Evolutionary conservation across 1,140 invertebrate genomes (phyloP).

Genomic region (Dreissena polymorpha): DNA sequence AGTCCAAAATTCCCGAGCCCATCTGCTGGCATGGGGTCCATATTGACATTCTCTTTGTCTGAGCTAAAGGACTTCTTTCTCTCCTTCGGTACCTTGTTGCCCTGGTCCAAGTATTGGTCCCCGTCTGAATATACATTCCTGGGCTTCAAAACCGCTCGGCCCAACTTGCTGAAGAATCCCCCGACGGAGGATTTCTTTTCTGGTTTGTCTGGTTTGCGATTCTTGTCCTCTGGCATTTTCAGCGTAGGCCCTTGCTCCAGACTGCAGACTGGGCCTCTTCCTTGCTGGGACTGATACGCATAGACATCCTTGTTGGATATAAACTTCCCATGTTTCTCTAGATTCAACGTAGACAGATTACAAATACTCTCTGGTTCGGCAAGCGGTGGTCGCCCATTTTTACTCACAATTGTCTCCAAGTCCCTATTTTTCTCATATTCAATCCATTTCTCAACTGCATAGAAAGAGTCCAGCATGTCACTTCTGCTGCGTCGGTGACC

Average conservation of each 20-base stretch:
- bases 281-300: background rate
- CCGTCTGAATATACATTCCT: constrained; percentile 52
- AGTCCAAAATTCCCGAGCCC: constrained; percentile 4
- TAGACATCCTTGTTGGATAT: constrained; percentile 27
- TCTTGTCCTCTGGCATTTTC: constrained; percentile 32
- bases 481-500: constrained; percentile 66
- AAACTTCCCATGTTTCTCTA: constrained; percentile 61
- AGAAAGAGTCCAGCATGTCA: constrained; percentile 62
- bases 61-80: constrained; percentile 35
- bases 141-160: constrained; percentile 62
- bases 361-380: constrained; percentile 66
- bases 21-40: constrained; percentile 12
- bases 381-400: constrained; percentile 40
- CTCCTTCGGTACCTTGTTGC: constrained; percentile 3
- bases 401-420: background rate
- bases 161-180: constrained; percentile 66
- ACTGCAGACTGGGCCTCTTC: background rate
- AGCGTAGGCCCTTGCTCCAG: constrained; percentile 37
- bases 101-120: constrained; percentile 10
- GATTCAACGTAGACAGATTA: constrained; percentile 64
- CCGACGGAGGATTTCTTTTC: constrained; percentile 65
- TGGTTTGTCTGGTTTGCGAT: constrained; percentile 40
- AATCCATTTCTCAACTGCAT: constrained; percentile 60
- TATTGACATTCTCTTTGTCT: constrained; percentile 44
- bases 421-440: constrained; percentile 60